phyloP scores from a whole-genome alignment of 2,113 vertebrate genomes.

The Ivindomyrus marchei region DNA sequence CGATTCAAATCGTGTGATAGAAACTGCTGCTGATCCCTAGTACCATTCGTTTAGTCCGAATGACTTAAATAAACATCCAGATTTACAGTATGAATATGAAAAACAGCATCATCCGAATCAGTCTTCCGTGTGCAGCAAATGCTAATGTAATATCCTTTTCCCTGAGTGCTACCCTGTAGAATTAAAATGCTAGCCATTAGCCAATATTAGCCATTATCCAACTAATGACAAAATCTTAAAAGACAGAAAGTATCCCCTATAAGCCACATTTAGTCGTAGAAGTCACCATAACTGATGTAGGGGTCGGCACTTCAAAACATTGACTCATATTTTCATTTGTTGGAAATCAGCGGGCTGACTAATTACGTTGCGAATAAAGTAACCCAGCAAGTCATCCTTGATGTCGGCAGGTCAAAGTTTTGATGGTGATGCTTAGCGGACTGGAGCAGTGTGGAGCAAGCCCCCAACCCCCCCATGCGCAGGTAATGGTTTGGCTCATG shows the following conservation, averaged over 20 bases:
- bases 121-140: background rate
- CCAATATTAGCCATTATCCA: background rate
- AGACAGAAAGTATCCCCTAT: background rate
- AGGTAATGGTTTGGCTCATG: conserved; percentile 59
- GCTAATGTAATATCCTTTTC: background rate
- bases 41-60: background rate
- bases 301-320: background rate
- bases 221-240: background rate
- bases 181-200: background rate
- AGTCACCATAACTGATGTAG: background rate
- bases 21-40: background rate
- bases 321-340: background rate
- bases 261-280: background rate
- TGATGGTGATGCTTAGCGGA: background rate
- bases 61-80: background rate
- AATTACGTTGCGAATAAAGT: background rate
- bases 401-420: background rate
- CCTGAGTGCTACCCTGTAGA: background rate
- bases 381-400: background rate
- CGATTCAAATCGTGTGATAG: background rate
- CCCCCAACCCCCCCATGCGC: conserved; percentile 32
- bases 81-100: background rate
- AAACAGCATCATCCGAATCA: background rate
- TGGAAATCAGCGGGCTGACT: background rate
- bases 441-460: background rate